Percentiles rank a stretch among this genome's conserved stretches.
Conservation (phyloP, 2,888 invertebrate species). For the Melolontha melolontha region DNA sequence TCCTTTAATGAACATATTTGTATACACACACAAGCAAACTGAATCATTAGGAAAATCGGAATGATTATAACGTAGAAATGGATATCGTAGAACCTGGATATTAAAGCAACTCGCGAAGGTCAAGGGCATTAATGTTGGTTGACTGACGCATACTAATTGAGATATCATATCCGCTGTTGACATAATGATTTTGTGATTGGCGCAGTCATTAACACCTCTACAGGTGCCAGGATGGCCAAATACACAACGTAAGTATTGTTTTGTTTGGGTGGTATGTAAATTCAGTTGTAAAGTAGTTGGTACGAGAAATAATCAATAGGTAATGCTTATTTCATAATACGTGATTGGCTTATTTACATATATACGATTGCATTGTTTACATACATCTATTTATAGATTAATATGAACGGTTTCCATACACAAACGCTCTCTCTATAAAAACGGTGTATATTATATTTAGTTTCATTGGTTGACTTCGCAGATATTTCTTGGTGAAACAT, state of each 20-base stretch:
- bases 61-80: background rate
- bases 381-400: no score
- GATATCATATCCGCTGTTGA: slow-evolving; percentile 57
- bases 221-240: slow-evolving; percentile 49
- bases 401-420: background rate
- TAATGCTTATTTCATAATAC: no score
- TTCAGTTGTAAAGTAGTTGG: background rate
- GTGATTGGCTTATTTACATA: no score
- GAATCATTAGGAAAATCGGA: no score
- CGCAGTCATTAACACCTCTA: slow-evolving; percentile 55
- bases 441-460: no score
- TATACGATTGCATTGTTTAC: no score
- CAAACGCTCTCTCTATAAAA: no score
- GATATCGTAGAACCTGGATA: background rate
- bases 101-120: slow-evolving; percentile 45
- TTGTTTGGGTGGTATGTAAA: background rate
- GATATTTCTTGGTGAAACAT: no score
- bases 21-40: no score
- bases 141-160: slow-evolving; percentile 58
- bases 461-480: no score
- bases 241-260: background rate
- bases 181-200: slow-evolving; percentile 60
- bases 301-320: background rate
- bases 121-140: slow-evolving; percentile 46
- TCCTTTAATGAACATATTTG: no score